Base-by-base conservation (phyloP, 2,797 vertebrate genomes). In the Ceyx erithaca region DNA sequence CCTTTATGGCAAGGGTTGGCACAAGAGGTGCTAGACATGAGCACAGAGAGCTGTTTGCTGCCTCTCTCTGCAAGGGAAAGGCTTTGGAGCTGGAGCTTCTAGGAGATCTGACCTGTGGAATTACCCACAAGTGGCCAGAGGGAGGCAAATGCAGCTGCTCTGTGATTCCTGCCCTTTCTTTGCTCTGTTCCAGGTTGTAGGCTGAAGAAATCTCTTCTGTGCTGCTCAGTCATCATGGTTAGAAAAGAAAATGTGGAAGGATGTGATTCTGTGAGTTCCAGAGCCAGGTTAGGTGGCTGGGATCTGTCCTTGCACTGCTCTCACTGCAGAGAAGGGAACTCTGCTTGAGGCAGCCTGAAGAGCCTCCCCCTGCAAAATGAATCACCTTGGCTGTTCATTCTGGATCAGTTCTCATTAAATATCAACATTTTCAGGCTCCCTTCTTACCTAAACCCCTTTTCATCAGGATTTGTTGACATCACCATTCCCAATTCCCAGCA, bases 221-320 rank as follows among this genome's bases (percentile, higher is more conserved):
- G 83, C 85, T 82, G 64, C 77, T 90, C 80, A 61, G 64, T 77
- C 71, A 51, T 80, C 70, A 55, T 73, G 80, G 71, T 68, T 91
- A 71, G 71, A 79, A 82, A 77, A 80, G 31, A 89, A 59, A 40
- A 30, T 73, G 41, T 22, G 70, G 86, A 83, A 79, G 63, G 48
- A 46, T 67, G 70, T 37, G 14, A 13, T 37, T 14, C 37, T 37
- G 37, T 79, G 55, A 67, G 25, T 79, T 89, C 46, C 85, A 40
- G 37, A 93, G 82, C 63, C 77, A 25, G 1, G 6, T 73, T 84
- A 72, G 48, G 54, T 93, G 66, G 67, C 6, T 63, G 49, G 25
- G 46, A 82, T 85, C 85, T 84, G 78, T 62, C 75, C 40, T 82
- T 28, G 31, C 33, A 18, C 57, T 33, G 69, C 58, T 58, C 69